Evolutionary conservation across 2,888 invertebrate species (phyloP).

Genomic region (Aporophyla lueneburgensis): DNA sequence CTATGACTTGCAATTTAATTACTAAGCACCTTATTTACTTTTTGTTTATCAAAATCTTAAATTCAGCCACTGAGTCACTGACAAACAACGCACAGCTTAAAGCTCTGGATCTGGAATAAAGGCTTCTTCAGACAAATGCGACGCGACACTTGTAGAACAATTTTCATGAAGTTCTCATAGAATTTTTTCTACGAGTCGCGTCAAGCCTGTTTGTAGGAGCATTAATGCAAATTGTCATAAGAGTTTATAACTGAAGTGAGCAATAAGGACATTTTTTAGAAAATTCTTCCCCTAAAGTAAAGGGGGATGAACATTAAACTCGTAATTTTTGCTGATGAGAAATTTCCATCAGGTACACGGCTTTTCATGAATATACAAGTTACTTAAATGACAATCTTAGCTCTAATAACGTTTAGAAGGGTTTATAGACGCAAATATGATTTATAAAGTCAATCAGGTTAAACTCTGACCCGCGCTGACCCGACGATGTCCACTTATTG

Average conservation of each 20-base stretch:
- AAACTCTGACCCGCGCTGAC: conserved; percentile 69
- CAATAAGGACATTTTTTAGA: no score
- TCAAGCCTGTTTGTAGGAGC: not conserved
- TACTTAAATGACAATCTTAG: conserved; percentile 20
- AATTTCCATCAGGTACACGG: not conserved
- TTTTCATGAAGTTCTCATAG: no score
- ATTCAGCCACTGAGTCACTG: not conserved
- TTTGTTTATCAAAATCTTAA: not conserved
- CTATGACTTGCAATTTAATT: not conserved
- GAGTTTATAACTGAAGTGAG: not conserved
- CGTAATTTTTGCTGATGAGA: not conserved
- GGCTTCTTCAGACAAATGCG: no score
- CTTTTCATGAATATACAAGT: not conserved
- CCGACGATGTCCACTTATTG: conserved; percentile 59
- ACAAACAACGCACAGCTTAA: not conserved
- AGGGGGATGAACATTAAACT: not conserved
- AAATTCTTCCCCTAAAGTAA: no score
- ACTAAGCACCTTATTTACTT: not conserved
- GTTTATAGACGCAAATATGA: conserved; percentile 54
- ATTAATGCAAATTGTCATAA: not conserved
- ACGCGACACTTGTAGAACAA: no score
- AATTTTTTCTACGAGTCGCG: no score
- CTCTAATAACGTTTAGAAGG: conserved; percentile 34
- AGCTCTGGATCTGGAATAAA: not conserved
- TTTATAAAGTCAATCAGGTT: conserved; percentile 73